Conservation (phyloP, 2,888 invertebrate genomes). For the Meteorus cinctellus region DNA sequence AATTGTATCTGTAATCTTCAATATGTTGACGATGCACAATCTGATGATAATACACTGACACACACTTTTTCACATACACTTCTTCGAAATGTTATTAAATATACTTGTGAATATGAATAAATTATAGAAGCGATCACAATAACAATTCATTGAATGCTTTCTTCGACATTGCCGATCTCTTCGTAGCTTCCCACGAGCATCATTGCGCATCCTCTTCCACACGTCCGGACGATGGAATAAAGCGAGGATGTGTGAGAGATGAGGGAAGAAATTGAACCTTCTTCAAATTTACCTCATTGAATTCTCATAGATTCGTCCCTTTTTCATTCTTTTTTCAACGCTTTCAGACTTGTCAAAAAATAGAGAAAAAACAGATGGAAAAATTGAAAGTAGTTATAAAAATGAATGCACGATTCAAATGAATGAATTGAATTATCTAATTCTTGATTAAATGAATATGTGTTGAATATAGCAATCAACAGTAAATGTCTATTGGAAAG, state of each 20-base stretch:
- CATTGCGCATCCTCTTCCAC: conserved; percentile 3
- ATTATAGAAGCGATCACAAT: conserved; percentile 20
- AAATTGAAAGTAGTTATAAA: background rate
- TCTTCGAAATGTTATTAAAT: background rate
- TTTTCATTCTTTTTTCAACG: background rate
- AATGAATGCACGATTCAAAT: background rate
- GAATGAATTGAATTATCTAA: background rate
- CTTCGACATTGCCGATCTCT: conserved; percentile 20
- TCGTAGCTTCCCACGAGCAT: background rate
- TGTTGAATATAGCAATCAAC: too few relatives aligned
- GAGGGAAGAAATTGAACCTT: background rate
- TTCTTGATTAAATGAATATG: too few relatives aligned
- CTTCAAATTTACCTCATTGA: conserved; percentile 1
- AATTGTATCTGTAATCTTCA: conserved; percentile 8
- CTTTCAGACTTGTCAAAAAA: background rate
- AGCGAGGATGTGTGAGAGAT: background rate
- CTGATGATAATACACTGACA: background rate
- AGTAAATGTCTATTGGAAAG: background rate
- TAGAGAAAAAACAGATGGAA: background rate
- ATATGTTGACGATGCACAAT: background rate
- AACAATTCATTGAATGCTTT: background rate
- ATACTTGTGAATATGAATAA: background rate
- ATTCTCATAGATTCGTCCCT: conserved; percentile 4
- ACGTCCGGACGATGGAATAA: background rate
- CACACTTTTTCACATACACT: background rate